Conservation (phyloP, 2,888 invertebrate species). For the Selenia dentaria region DNA sequence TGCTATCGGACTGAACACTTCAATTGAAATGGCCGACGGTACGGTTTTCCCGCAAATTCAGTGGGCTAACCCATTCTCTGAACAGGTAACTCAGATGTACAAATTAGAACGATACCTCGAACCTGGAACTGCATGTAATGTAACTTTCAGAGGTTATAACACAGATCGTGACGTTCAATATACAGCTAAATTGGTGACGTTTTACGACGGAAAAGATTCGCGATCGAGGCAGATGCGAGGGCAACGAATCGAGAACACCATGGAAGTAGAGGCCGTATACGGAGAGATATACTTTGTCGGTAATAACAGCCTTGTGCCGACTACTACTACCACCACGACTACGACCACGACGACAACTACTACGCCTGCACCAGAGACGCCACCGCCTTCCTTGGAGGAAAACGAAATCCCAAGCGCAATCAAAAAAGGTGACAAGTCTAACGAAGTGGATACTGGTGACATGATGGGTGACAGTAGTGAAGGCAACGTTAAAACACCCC, state of each 20-base stretch:
- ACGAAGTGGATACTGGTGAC: constrained; percentile 57
- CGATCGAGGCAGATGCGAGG: constrained; percentile 86
- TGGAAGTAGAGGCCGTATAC: constrained; percentile 89
- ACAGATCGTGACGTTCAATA: constrained; percentile 91
- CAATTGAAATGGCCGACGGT: constrained; percentile 85
- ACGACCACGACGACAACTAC: constrained; percentile 86
- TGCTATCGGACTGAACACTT: constrained; percentile 88
- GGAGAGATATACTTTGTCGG: constrained; percentile 91
- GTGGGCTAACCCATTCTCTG: constrained; percentile 87
- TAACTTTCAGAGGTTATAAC: constrained; percentile 89
- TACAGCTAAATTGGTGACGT: constrained; percentile 88
- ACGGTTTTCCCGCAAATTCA: constrained; percentile 84
- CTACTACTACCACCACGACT: constrained; percentile 87
- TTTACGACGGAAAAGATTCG: constrained; percentile 86
- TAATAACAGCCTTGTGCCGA: constrained; percentile 91
- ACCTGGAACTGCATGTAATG: constrained; percentile 93
- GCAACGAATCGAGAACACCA: constrained; percentile 86
- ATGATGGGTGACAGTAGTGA: constrained; percentile 64
- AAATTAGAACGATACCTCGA: constrained; percentile 87
- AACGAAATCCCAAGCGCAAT: constrained; percentile 66
- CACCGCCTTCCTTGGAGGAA: constrained; percentile 76
- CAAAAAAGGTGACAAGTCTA: constrained; percentile 51
- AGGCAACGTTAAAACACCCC: constrained; percentile 51
- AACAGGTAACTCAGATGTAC: constrained; percentile 82
- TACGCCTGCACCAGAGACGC: constrained; percentile 77